Evolutionary conservation across 2,797 vertebrate genomes (phyloP).

Genomic region (Neosilurus hyrtlii): DNA sequence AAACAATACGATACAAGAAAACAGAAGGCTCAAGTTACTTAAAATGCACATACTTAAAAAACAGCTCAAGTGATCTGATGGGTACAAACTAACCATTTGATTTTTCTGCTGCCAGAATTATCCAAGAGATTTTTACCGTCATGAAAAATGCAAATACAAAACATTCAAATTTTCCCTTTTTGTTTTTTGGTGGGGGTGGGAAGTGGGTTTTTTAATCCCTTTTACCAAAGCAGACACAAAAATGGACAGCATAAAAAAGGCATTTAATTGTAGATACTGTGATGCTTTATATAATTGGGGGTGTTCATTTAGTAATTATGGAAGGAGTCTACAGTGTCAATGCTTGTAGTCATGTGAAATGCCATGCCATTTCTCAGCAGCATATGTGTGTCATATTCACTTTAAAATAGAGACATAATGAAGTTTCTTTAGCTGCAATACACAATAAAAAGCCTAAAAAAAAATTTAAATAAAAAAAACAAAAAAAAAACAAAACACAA

Average conservation of each 20-base stretch:
- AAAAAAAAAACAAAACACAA: background rate
- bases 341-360: background rate
- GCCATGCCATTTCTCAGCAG: background rate
- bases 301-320: background rate
- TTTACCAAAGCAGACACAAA: slow-evolving; percentile 24
- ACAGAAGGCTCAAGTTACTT: background rate
- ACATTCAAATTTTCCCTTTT: background rate
- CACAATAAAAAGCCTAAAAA: background rate
- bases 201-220: too few relatives aligned
- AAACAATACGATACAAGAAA: background rate
- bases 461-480: background rate
- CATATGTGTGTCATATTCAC: background rate
- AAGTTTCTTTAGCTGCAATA: background rate
- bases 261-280: background rate
- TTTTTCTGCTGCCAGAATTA: background rate
- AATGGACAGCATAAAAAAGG: background rate
- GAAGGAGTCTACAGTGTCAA: background rate
- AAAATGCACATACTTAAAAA: background rate
- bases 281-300: background rate
- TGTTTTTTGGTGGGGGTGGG: background rate
- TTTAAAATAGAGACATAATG: background rate
- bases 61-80: background rate
- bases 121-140: slow-evolving; percentile 12
- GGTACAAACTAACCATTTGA: background rate
- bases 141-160: slow-evolving; percentile 26